A percentile compares a stretch with the other conserved stretches of the same genome.
Evolutionary conservation across 2,797 vertebrate genomes (phyloP).

Genomic region (Alouatta caraya): DNA sequence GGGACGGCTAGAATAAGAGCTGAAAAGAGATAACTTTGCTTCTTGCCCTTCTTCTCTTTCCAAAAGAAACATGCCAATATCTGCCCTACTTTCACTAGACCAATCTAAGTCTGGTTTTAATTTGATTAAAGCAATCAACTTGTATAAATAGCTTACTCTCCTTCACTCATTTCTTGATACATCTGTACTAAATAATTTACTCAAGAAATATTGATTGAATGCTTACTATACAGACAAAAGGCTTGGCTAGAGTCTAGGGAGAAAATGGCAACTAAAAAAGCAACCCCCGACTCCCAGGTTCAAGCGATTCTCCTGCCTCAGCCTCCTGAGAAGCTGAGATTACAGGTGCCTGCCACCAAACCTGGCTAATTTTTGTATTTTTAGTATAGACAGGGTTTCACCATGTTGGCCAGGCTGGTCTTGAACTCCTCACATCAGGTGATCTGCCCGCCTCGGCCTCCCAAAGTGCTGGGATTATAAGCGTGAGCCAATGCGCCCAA

Average conservation of each 20-base stretch:
- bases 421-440: too few relatives aligned
- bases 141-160: background rate
- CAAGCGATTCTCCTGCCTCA: too few relatives aligned
- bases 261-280: background rate
- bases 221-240: background rate
- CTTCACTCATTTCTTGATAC: background rate
- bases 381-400: too few relatives aligned
- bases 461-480: background rate
- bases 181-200: background rate
- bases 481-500: rapidly evolving
- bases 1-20: background rate
- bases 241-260: background rate
- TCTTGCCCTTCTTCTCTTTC: background rate
- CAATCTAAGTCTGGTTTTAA: background rate
- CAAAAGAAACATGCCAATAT: background rate
- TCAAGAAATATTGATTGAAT: background rate
- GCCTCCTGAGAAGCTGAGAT: background rate
- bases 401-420: too few relatives aligned
- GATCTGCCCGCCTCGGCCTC: too few relatives aligned
- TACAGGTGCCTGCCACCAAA: background rate
- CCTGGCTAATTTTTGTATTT: background rate
- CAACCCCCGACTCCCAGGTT: background rate
- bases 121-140: slow-evolving; percentile 8
- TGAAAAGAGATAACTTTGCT: background rate
- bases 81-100: background rate